Percentiles rank a stretch among this genome's conserved stretches.
Evolutionary conservation across 2,113 vertebrate genomes (phyloP).

Genomic region (Coptodon rendalli): DNA sequence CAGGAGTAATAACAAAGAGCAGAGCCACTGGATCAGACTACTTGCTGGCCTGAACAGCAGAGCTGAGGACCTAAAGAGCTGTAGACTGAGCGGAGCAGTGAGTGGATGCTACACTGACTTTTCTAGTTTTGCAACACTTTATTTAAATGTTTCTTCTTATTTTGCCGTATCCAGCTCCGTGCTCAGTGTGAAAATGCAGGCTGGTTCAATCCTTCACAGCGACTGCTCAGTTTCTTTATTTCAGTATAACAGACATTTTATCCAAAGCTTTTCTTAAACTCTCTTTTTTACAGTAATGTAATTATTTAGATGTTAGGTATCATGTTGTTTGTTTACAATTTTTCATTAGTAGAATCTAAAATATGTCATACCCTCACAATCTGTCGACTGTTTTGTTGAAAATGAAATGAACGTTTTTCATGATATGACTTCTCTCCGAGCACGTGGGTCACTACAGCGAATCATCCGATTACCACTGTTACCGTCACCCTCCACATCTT

Average conservation of each 20-base stretch:
- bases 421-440: background rate
- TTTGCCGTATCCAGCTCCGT: accelerated
- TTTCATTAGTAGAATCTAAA: accelerated
- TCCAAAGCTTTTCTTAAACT: background rate
- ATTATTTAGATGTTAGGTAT: background rate
- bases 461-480: background rate
- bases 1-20: background rate
- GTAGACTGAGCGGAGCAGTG: background rate
- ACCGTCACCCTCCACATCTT: background rate
- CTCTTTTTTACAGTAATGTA: accelerated
- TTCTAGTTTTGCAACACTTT: accelerated
- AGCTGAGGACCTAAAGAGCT: background rate
- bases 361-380: accelerated
- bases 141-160: background rate
- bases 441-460: background rate
- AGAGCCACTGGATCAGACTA: background rate
- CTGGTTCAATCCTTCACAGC: background rate
- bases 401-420: background rate
- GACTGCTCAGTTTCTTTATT: accelerated
- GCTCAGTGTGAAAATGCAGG: accelerated
- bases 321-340: background rate
- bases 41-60: accelerated
- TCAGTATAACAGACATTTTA: accelerated
- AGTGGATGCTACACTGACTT: background rate
- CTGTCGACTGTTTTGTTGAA: background rate